Evolutionary conservation across 1,140 invertebrate genomes (phyloP).

Genomic region (Heliconius nattereri): DNA sequence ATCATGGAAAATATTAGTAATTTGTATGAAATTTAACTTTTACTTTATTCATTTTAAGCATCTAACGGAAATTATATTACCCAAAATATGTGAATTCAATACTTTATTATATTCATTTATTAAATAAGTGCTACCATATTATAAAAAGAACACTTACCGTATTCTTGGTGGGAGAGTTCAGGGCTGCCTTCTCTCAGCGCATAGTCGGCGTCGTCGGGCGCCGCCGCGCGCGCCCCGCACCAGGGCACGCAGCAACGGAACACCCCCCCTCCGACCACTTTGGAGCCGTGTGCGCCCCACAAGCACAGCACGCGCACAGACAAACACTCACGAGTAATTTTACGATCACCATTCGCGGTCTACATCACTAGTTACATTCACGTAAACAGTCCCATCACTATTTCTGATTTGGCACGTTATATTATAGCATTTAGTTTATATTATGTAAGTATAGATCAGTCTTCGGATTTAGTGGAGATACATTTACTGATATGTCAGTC

Average conservation of each 20-base stretch:
- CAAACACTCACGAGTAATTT: slow-evolving; percentile 41
- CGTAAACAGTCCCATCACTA: slow-evolving; percentile 25
- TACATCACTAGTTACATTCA: slow-evolving; percentile 34
- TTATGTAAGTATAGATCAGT: slow-evolving; percentile 55
- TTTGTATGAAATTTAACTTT: background rate
- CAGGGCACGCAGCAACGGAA: slow-evolving; percentile 86
- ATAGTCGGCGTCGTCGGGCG: slow-evolving; percentile 76
- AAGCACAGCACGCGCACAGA: slow-evolving; percentile 52
- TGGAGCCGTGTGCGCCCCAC: slow-evolving; percentile 67
- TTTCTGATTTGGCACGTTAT: slow-evolving; percentile 53
- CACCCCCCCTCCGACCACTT: slow-evolving; percentile 83
- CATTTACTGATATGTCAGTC: slow-evolving; percentile 67
- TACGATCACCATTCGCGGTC: slow-evolving; percentile 45
- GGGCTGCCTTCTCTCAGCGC: slow-evolving; percentile 71
- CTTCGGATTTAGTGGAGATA: slow-evolving; percentile 60
- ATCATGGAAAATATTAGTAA: background rate
- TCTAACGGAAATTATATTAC: background rate
- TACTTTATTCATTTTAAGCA: background rate
- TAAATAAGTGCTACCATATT: background rate
- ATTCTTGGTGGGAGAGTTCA: slow-evolving; percentile 57
- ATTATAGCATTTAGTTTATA: slow-evolving; percentile 44
- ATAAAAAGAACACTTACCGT: slow-evolving; percentile 52
- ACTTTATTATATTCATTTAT: background rate
- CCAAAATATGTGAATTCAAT: background rate
- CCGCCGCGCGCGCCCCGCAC: slow-evolving; percentile 84